phyloP scores from a whole-genome alignment of 2,888 invertebrate genomes.

The Adineta ricciae region DNA sequence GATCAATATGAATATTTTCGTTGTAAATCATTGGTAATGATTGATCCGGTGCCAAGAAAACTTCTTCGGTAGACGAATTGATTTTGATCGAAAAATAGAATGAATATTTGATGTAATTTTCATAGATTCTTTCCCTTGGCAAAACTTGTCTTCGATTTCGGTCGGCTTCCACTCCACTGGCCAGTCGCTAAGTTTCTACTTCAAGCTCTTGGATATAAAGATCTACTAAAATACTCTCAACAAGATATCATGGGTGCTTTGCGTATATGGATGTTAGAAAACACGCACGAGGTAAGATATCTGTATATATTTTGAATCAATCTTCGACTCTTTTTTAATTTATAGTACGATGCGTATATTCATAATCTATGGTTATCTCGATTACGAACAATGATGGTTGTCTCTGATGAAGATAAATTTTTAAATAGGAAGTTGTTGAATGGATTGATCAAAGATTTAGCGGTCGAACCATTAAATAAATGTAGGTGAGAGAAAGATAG shows the following conservation, averaged over 20 bases:
- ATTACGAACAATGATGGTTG: background rate
- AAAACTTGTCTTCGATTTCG: constrained; percentile 10
- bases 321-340: background rate
- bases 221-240: background rate
- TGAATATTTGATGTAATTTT: background rate
- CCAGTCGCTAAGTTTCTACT: background rate
- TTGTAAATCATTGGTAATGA: background rate
- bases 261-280: background rate
- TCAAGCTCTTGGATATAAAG: background rate
- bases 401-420: background rate
- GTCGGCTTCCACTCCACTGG: background rate
- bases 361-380: constrained; percentile 4
- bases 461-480: background rate
- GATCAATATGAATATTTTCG: constrained; percentile 13
- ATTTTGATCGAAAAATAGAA: background rate
- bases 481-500: background rate
- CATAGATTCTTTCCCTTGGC: background rate
- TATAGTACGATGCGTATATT: background rate
- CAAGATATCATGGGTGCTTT: background rate
- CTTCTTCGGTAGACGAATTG: background rate
- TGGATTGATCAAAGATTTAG: background rate
- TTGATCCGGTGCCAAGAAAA: background rate
- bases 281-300: background rate
- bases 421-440: background rate
- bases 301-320: background rate